Percentiles rank a stretch among this genome's conserved stretches.
Conservation (phyloP, 2,888 invertebrate species). For the Celastrina argiolus region DNA sequence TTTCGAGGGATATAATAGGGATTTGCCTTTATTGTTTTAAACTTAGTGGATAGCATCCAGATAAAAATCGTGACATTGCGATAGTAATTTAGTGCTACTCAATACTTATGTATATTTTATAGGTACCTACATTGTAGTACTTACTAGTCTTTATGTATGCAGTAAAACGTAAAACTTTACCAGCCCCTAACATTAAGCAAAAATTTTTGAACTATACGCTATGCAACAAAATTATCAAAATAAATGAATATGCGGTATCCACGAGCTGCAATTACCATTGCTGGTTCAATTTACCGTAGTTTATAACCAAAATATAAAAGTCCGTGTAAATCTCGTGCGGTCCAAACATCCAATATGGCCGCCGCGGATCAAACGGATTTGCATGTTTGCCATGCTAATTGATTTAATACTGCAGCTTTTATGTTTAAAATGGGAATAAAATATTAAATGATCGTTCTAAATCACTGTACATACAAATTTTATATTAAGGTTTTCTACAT, state of each 20-base stretch:
- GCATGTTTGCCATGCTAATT: constrained; percentile 6
- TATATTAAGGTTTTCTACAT: too few species aligned
- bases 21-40: too few species aligned
- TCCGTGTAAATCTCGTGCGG: constrained; percentile 74
- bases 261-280: constrained; percentile 37
- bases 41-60: too few species aligned
- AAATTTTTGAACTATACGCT: too few species aligned
- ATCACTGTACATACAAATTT: background rate
- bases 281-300: constrained; percentile 75
- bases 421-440: constrained; percentile 26
- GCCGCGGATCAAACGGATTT: constrained; percentile 64
- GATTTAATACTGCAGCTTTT: constrained; percentile 22
- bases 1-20: too few species aligned
- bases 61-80: too few species aligned
- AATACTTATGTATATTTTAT: too few species aligned
- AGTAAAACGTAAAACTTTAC: too few species aligned
- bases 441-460: background rate
- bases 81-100: too few species aligned
- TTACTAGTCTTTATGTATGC: too few species aligned
- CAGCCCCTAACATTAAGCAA: too few species aligned
- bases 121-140: too few species aligned
- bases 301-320: constrained; percentile 73
- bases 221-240: background rate
- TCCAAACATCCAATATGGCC: constrained; percentile 56
- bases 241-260: background rate